Percentiles rank a stretch among this genome's conserved stretches.
Conservation (phyloP, 2,888 invertebrate genomes). For the Acronicta aceris region DNA sequence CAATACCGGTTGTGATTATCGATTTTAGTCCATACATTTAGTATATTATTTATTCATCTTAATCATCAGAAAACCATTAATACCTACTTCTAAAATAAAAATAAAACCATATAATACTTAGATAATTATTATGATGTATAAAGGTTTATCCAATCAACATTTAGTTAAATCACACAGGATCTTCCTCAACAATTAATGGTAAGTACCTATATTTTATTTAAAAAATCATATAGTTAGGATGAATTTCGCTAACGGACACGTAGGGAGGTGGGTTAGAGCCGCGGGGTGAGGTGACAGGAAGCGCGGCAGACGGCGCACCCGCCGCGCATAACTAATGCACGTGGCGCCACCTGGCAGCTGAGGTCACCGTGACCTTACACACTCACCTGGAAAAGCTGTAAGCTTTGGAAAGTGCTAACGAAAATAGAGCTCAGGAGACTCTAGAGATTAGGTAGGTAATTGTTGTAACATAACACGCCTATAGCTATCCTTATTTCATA, state of each 20-base stretch:
- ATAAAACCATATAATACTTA: not conserved
- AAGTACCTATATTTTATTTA: constrained; percentile 23
- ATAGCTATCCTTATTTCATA: too few species aligned
- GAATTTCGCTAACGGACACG: constrained; percentile 46
- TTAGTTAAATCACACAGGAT: not conserved
- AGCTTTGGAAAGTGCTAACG: constrained; percentile 44
- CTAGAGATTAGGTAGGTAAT: not conserved
- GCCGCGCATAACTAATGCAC: constrained; percentile 75
- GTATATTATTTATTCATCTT: too few species aligned
- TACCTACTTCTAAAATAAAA: not conserved
- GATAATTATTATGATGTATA: not conserved
- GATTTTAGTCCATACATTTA: too few species aligned
- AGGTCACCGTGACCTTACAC: constrained; percentile 58
- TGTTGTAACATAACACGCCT: not conserved
- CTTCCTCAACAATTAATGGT: constrained; percentile 13
- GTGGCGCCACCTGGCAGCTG: constrained; percentile 66
- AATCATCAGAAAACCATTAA: too few species aligned
- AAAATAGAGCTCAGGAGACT: not conserved
- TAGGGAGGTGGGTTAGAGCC: constrained; percentile 41
- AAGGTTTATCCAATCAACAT: not conserved
- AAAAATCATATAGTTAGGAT: constrained; percentile 39
- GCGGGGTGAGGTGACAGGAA: constrained; percentile 68
- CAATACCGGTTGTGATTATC: too few species aligned
- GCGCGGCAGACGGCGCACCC: constrained; percentile 75
- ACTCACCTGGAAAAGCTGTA: constrained; percentile 53